Percentiles rank a stretch among this genome's conserved stretches.
phyloP scores from a whole-genome alignment of 2,113 vertebrate genomes.

The Tachycineta bicolor region DNA sequence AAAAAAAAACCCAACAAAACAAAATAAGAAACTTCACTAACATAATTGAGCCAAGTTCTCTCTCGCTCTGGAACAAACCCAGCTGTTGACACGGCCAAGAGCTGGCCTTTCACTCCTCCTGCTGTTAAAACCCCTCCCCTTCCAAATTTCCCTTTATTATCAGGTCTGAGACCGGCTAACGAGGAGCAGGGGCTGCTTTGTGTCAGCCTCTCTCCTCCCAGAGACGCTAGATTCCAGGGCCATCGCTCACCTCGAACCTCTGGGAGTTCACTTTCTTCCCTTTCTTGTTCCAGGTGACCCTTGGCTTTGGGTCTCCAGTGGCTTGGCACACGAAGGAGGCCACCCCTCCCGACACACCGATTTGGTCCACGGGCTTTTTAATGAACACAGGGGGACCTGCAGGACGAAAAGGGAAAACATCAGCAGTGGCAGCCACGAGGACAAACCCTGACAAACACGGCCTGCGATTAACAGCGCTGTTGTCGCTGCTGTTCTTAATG shows the following conservation, averaged over 20 bases:
- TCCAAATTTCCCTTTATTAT: neutral
- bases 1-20: neutral
- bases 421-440: neutral
- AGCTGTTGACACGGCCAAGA: constrained; percentile 13
- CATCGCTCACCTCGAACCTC: constrained; percentile 89
- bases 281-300: constrained; percentile 98
- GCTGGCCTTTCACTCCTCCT: constrained; percentile 16
- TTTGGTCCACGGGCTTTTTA: constrained; percentile 93
- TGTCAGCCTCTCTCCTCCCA: neutral
- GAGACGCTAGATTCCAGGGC: neutral
- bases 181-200: neutral
- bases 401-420: neutral
- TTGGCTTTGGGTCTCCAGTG: constrained; percentile 91
- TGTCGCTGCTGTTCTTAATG: neutral
- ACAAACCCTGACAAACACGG: neutral
- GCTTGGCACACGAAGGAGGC: constrained; percentile 99
- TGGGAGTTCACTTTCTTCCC: constrained; percentile 98
- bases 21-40: neutral
- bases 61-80: constrained; percentile 28
- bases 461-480: neutral
- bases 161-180: neutral
- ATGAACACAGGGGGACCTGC: constrained; percentile 87
- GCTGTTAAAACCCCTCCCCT: constrained; percentile 2
- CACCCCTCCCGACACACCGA: constrained; percentile 94
- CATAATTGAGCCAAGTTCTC: neutral